Evolutionary conservation across 2,888 invertebrate species (phyloP).

Genomic region (Amiota minor): DNA sequence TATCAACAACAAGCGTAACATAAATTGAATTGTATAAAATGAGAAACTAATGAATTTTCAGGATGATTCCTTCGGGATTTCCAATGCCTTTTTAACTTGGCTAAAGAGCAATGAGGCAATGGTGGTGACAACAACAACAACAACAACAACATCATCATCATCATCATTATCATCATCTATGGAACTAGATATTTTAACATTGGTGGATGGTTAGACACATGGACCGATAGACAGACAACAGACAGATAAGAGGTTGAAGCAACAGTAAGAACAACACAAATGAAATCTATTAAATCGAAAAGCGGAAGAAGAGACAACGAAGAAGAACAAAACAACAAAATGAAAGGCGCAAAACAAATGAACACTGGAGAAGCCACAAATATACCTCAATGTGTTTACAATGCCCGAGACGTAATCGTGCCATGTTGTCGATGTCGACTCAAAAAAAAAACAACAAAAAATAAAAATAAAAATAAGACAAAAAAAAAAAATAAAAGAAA

Average conservation of each 20-base stretch:
- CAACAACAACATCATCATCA: neutral
- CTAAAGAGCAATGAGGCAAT: slow-evolving; percentile 1
- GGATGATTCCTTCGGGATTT: slow-evolving; percentile 52
- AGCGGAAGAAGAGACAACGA: neutral
- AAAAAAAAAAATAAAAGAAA: slow-evolving; percentile 35
- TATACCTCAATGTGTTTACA: slow-evolving; percentile 40
- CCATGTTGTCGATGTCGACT: slow-evolving; percentile 23
- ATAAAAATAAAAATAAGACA: slow-evolving; percentile 24
- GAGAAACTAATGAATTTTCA: slow-evolving; percentile 65
- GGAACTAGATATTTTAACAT: too few species aligned
- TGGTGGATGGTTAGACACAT: too few species aligned
- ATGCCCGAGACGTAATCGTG: slow-evolving; percentile 27
- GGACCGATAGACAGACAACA: neutral
- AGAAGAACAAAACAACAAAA: slow-evolving; percentile 1
- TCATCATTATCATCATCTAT: too few species aligned
- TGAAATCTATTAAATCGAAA: slow-evolving; percentile 22
- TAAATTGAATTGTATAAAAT: slow-evolving; percentile 41
- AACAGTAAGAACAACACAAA: neutral
- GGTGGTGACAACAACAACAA: neutral
- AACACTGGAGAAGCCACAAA: slow-evolving; percentile 53
- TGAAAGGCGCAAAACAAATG: slow-evolving; percentile 23
- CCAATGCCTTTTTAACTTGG: slow-evolving; percentile 40
- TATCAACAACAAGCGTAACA: slow-evolving; percentile 6
- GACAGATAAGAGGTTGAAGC: slow-evolving; percentile 5
- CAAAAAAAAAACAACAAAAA: too few species aligned